Percentiles rank a stretch among this genome's conserved stretches.
Evolutionary conservation across 2,113 vertebrate genomes (phyloP).

Genomic region (Raja brachyura): DNA sequence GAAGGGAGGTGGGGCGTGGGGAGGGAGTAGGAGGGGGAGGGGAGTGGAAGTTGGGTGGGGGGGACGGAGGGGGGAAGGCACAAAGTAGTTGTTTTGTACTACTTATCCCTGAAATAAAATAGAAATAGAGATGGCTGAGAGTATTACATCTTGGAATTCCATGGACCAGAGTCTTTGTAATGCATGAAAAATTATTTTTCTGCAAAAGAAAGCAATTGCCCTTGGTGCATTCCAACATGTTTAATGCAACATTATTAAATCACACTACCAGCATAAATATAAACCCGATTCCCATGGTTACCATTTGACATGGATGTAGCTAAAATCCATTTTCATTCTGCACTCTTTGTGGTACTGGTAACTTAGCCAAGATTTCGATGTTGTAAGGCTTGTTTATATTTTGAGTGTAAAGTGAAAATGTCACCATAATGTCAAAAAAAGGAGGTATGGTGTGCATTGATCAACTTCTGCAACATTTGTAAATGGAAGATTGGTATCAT

Average conservation of each 20-base stretch:
- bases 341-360: background rate
- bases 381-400: background rate
- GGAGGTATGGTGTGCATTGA: background rate
- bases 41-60: too few relatives aligned
- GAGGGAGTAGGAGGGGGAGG: too few relatives aligned
- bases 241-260: background rate
- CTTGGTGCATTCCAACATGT: background rate
- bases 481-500: background rate
- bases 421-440: background rate
- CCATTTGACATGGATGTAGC: background rate
- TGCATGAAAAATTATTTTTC: slow-evolving; percentile 6
- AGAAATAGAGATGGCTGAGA: background rate
- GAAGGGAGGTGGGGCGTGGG: too few relatives aligned
- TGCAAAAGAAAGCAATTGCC: background rate
- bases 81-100: background rate
- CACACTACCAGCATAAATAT: background rate
- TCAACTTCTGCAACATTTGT: background rate
- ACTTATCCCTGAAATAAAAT: background rate
- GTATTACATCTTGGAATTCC: background rate
- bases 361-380: background rate
- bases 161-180: background rate
- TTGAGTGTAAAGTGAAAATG: background rate
- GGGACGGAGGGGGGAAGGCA: too few relatives aligned
- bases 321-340: background rate
- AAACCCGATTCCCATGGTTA: background rate